These are phyloP conservation scores for Apus apus DNA, from an alignment of 2,113 vertebrate species.

Conservation along the genomic window DNA sequence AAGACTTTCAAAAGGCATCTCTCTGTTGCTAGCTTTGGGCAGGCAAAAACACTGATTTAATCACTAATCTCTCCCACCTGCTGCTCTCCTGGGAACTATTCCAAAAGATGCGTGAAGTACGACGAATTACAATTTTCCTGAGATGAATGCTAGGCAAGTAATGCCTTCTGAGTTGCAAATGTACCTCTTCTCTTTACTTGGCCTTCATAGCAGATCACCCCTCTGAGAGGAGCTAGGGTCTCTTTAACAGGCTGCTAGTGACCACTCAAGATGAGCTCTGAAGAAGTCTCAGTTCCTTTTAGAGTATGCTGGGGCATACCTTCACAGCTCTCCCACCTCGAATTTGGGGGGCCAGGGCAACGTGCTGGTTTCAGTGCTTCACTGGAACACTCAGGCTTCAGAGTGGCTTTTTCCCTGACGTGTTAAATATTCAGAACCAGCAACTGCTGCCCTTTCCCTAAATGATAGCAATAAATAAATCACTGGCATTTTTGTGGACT, in stretches of 20 bases:
- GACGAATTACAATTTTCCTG: background rate
- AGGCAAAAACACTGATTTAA: background rate
- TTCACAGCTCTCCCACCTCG: background rate
- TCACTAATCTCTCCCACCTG: background rate
- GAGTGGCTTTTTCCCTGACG: rapidly evolving
- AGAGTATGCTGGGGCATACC: background rate
- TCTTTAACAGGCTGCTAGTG: background rate
- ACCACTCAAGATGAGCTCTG: background rate
- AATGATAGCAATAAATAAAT: slow-evolving; percentile 57
- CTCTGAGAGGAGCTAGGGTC: background rate
- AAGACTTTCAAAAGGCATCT: background rate
- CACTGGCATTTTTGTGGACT: slow-evolving; percentile 44
- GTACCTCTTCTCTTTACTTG: background rate
- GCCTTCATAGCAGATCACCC: background rate
- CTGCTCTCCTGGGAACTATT: background rate
- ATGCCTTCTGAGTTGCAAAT: background rate
- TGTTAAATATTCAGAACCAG: slow-evolving; percentile 48
- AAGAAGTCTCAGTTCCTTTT: background rate
- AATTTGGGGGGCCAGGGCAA: too few species aligned
- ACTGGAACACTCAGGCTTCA: background rate
- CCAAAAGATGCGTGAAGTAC: background rate
- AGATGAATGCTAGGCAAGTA: background rate
- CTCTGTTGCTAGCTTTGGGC: background rate
- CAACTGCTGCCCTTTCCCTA: slow-evolving; percentile 43
- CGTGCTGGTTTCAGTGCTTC: background rate